Evolutionary conservation across 2,888 invertebrate genomes (phyloP).

Genomic region (Luperina testacea): DNA sequence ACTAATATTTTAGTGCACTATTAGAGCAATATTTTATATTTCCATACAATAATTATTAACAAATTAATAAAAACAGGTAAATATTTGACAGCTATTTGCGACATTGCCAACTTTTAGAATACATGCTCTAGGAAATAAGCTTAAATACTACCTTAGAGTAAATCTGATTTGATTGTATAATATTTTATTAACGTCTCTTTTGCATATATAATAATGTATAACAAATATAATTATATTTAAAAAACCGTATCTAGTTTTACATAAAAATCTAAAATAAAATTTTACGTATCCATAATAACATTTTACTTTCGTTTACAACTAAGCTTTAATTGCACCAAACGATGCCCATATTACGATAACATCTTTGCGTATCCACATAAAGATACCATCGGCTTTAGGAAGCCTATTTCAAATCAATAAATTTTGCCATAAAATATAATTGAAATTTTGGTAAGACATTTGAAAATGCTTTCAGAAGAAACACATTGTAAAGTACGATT

Average conservation of each 20-base stretch:
- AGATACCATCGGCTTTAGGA: neutral
- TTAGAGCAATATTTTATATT: neutral
- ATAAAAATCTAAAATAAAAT: conserved; percentile 28
- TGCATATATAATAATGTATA: conserved; percentile 13
- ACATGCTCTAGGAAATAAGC: neutral
- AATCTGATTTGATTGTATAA: conserved; percentile 14
- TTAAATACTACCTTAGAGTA: conserved; percentile 18
- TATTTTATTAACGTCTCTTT: conserved; percentile 12
- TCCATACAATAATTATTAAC: neutral
- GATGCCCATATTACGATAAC: conserved; percentile 10
- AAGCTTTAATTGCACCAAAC: conserved; percentile 23
- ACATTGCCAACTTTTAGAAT: neutral
- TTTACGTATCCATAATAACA: conserved; percentile 23
- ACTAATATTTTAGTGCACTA: neutral
- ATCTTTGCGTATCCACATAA: neutral
- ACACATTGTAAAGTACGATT: conserved; percentile 10
- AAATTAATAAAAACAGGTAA: neutral
- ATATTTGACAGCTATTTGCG: neutral
- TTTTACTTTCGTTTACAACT: neutral
- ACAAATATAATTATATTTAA: conserved; percentile 28
- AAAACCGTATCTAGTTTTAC: conserved; percentile 9
- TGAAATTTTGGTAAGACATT: neutral
- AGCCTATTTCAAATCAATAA: conserved; percentile 1
- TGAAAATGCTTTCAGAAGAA: neutral
- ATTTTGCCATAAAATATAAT: neutral